Percentiles rank a stretch among this genome's conserved stretches.
These are phyloP conservation scores for Paradisaea rubra DNA, from an alignment of 2,113 vertebrate genomes.

Conservation along the genomic window DNA sequence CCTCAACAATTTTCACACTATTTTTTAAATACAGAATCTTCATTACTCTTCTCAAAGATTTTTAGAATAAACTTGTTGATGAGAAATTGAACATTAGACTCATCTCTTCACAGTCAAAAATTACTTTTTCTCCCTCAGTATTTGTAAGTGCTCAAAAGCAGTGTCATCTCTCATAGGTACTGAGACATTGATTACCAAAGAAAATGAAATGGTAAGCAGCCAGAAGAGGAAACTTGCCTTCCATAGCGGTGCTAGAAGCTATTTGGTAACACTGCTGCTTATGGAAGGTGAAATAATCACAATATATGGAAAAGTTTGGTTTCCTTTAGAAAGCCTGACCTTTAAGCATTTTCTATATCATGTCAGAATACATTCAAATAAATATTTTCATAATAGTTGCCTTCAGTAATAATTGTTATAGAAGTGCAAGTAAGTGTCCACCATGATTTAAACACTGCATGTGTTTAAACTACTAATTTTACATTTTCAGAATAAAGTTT, in stretches of 20 bases:
- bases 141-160: not conserved
- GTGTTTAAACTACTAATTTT: not conserved
- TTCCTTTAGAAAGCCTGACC: not conserved
- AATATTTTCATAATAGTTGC: not conserved
- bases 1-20: not conserved
- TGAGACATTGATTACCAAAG: not conserved
- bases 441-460: not conserved
- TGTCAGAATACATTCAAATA: not conserved
- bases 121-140: accelerated
- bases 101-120: not conserved
- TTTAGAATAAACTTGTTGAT: not conserved
- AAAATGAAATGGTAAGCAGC: not conserved
- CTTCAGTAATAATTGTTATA: not conserved
- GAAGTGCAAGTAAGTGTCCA: not conserved
- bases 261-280: not conserved
- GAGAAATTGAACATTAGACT: not conserved
- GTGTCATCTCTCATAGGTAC: not conserved
- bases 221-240: not conserved
- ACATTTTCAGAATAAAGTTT: not conserved
- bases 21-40: not conserved
- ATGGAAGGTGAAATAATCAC: not conserved
- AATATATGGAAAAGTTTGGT: not conserved
- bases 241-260: not conserved
- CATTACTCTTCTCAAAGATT: not conserved
- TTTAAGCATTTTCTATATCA: not conserved